phyloP scores from a whole-genome alignment of 1,140 invertebrate genomes.

The Lithobius niger region DNA sequence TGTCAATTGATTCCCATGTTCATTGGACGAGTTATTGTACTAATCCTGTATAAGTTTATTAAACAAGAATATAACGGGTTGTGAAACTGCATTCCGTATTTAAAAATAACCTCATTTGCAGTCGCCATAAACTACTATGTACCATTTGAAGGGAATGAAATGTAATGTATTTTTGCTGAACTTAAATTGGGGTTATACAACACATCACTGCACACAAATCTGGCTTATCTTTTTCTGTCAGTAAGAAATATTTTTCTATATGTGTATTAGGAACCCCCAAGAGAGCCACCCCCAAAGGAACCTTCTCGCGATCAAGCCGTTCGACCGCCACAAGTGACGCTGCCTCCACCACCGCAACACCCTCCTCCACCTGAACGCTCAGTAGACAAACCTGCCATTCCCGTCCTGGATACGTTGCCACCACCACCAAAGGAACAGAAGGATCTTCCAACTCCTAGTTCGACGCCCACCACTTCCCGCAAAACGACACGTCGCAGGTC shows the following conservation, averaged over 20 bases:
- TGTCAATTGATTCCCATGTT: no score
- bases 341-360: not conserved
- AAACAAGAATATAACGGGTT: no score
- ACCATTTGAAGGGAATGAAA: no score
- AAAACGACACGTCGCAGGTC: conserved; percentile 83
- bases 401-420: conserved; percentile 8
- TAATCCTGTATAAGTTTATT: no score
- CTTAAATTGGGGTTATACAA: no score
- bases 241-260: not conserved
- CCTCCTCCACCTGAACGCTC: conserved; percentile 1
- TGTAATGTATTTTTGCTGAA: no score
- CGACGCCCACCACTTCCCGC: conserved; percentile 69
- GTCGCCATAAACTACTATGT: no score
- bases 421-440: conserved; percentile 33
- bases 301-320: not conserved
- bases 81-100: no score
- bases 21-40: no score
- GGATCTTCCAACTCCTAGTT: conserved; percentile 65
- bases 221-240: no score
- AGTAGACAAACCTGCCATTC: not conserved
- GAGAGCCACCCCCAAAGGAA: not conserved
- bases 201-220: no score
- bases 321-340: not conserved
- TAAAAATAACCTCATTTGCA: no score
- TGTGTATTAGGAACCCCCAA: not conserved